Evolutionary conservation across 2,888 invertebrate species (phyloP).

Genomic region (Amphipoea lucens): DNA sequence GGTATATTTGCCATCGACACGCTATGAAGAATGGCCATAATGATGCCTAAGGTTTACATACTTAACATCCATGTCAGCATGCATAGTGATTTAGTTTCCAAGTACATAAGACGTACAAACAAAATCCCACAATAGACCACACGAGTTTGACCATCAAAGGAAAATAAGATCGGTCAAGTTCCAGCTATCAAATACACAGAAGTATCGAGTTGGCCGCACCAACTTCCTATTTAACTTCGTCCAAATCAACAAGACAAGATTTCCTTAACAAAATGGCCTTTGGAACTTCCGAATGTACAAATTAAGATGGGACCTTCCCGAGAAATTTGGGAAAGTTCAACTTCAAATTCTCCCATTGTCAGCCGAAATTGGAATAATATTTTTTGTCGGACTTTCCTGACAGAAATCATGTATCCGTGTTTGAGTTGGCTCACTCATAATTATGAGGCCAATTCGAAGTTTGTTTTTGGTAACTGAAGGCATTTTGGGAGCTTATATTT

Average conservation of each 20-base stretch:
- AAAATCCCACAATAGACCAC: constrained; percentile 1
- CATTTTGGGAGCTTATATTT: constrained; percentile 15
- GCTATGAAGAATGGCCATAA: no score
- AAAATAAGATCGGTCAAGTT: constrained; percentile 46
- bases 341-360: constrained; percentile 56
- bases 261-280: constrained; percentile 58
- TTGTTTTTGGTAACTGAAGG: constrained; percentile 25
- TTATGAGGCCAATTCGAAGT: constrained; percentile 39
- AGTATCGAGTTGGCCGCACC: constrained; percentile 48
- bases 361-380: constrained; percentile 43
- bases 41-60: not conserved
- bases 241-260: constrained; percentile 62
- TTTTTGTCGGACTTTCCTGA: constrained; percentile 51
- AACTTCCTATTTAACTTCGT: constrained; percentile 62
- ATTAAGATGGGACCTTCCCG: constrained; percentile 59
- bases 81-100: not conserved
- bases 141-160: constrained; percentile 23
- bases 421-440: constrained; percentile 48
- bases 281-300: constrained; percentile 63
- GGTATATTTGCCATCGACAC: no score
- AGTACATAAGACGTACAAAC: not conserved
- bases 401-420: constrained; percentile 41
- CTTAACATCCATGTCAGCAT: not conserved
- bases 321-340: constrained; percentile 51
- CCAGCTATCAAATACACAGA: constrained; percentile 36